Conservation (phyloP, 2,888 invertebrate genomes). For the Anthoptus insignis region DNA sequence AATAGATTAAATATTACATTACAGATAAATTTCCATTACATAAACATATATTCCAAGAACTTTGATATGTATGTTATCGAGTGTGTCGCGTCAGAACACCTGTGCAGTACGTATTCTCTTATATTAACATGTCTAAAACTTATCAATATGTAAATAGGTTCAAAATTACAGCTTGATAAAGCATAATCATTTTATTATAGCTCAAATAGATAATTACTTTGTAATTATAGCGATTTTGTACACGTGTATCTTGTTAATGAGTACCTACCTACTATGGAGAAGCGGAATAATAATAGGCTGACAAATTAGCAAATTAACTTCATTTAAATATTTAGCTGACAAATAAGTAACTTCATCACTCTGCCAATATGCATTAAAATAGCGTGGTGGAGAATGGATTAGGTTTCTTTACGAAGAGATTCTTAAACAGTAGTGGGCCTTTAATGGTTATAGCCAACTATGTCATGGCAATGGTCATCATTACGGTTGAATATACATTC, state of each 20-base stretch:
- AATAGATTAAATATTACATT: background rate
- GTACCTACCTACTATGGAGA: no score
- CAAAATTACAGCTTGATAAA: conserved; percentile 4
- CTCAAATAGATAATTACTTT: background rate
- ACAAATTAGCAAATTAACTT: no score
- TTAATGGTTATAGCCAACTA: no score
- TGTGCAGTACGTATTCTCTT: background rate
- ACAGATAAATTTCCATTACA: background rate
- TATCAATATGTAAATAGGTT: conserved; percentile 11
- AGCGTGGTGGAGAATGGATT: no score
- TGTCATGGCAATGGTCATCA: no score
- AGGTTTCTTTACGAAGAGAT: no score
- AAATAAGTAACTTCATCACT: no score
- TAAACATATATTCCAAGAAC: background rate
- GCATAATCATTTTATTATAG: background rate
- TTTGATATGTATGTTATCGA: conserved; percentile 3
- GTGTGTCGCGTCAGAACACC: conserved; percentile 9
- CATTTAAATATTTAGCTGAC: no score
- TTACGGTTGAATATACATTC: no score
- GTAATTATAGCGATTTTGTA: background rate
- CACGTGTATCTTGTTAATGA: background rate
- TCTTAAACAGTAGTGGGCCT: no score
- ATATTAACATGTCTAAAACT: conserved; percentile 18
- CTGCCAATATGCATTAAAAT: no score
- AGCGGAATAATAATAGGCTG: no score